Evolutionary conservation across 2,888 invertebrate species (phyloP).

Genomic region (Pecten maximus): DNA sequence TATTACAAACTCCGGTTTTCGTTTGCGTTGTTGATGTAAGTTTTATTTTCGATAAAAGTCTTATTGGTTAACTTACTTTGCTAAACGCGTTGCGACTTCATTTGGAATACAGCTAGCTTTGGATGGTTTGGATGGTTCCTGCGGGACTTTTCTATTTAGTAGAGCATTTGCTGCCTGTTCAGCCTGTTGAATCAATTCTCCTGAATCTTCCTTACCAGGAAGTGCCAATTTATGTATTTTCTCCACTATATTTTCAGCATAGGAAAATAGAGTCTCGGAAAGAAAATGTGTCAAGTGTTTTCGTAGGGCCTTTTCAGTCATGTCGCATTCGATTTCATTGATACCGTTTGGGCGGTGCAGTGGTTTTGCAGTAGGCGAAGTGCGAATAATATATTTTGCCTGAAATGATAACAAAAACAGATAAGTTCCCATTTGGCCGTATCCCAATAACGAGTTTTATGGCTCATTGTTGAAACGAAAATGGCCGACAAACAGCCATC

Average conservation of each 20-base stretch:
- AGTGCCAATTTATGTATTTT: neutral
- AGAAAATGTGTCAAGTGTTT: neutral
- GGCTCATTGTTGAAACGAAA: too few species aligned
- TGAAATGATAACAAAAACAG: neutral
- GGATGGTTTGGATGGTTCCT: neutral
- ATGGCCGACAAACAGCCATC: too few species aligned
- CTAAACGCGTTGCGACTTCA: neutral
- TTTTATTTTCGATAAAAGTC: too few species aligned
- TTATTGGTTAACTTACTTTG: neutral
- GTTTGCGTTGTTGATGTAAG: too few species aligned
- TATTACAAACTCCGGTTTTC: too few species aligned
- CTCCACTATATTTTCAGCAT: neutral
- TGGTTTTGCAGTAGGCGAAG: neutral
- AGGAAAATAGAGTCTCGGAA: neutral
- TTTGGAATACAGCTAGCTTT: neutral
- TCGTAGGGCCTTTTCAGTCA: neutral
- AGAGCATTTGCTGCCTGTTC: neutral
- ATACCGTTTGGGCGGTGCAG: neutral
- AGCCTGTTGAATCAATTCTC: neutral
- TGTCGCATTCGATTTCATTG: neutral
- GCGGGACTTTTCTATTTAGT: neutral
- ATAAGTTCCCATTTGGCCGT: too few species aligned
- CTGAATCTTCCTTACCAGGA: neutral
- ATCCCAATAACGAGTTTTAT: too few species aligned
- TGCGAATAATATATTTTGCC: neutral